phyloP scores from a whole-genome alignment of 1,140 invertebrate species.

The Neoseiulus cucumeris region DNA sequence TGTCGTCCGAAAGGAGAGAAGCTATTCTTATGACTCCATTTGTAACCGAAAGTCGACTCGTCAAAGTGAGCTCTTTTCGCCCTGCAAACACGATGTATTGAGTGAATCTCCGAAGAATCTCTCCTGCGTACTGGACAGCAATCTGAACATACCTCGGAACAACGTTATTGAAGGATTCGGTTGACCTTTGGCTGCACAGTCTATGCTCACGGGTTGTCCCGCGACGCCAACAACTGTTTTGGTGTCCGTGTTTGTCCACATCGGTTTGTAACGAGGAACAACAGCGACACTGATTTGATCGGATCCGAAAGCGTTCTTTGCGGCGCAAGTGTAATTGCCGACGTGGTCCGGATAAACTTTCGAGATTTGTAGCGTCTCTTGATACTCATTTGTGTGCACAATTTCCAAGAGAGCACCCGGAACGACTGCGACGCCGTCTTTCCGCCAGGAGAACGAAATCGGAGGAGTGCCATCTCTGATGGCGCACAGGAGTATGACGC shows the following conservation, averaged over 20 bases:
- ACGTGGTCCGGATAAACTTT: neutral
- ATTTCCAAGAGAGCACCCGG: neutral
- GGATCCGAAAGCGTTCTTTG: slow-evolving; percentile 13
- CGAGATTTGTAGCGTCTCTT: neutral
- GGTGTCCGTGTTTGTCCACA: neutral
- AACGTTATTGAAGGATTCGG: neutral
- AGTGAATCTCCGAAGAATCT: no score
- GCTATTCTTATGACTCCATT: no score
- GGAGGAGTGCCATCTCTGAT: neutral
- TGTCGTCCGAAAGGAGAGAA: slow-evolving; percentile 10
- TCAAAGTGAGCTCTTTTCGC: no score
- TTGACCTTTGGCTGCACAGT: neutral
- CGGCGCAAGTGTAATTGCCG: slow-evolving; percentile 18
- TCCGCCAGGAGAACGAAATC: slow-evolving; percentile 1
- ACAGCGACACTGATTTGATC: slow-evolving; percentile 1
- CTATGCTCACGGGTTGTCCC: neutral
- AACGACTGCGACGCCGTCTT: neutral
- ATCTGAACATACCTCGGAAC: neutral
- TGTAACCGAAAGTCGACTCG: no score
- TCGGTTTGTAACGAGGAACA: neutral
- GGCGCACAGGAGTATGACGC: neutral
- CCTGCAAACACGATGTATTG: no score
- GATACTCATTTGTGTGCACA: neutral
- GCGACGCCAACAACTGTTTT: neutral
- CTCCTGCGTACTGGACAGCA: no score